phyloP scores from a whole-genome alignment of 2,888 invertebrate genomes.

The Drosophila borborema region DNA sequence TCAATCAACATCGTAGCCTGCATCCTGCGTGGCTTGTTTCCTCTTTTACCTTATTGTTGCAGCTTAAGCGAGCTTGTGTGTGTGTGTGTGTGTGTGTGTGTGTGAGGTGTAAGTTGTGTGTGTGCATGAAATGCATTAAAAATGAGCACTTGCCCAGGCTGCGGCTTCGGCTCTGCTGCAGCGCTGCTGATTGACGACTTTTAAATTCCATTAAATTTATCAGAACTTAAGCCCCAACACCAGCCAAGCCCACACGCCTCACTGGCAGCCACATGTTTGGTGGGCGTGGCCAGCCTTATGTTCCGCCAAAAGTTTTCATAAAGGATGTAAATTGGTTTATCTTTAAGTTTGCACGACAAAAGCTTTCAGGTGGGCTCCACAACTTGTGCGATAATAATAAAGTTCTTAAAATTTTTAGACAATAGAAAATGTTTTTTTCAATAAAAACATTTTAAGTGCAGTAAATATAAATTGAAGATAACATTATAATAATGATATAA shows the following conservation, averaged over 20 bases:
- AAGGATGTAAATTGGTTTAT: constrained; percentile 9
- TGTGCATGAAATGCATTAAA: constrained; percentile 45
- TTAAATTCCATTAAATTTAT: constrained; percentile 67
- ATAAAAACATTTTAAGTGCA: neutral
- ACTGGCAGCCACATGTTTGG: neutral
- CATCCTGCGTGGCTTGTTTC: constrained; percentile 34
- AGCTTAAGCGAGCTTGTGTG: constrained; percentile 5
- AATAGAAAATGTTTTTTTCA: neutral
- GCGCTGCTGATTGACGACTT: constrained; percentile 52
- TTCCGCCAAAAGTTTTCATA: constrained; percentile 2
- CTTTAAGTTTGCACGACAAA: constrained; percentile 4
- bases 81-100: constrained; percentile 6
- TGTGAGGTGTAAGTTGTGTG: constrained; percentile 1
- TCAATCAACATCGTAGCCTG: constrained; percentile 27
- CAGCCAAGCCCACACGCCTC: neutral
- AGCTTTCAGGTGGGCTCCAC: neutral
- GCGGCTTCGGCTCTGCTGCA: constrained; percentile 12
- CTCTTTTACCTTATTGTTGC: neutral
- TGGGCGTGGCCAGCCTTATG: neutral
- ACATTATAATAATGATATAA: no score
- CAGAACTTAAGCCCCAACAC: constrained; percentile 46
- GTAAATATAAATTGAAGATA: no score
- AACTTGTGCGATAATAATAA: neutral
- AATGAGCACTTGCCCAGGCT: constrained; percentile 31
- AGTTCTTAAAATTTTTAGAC: neutral